Conservation (phyloP, 1,140 invertebrate species). For the Limonius californicus region DNA sequence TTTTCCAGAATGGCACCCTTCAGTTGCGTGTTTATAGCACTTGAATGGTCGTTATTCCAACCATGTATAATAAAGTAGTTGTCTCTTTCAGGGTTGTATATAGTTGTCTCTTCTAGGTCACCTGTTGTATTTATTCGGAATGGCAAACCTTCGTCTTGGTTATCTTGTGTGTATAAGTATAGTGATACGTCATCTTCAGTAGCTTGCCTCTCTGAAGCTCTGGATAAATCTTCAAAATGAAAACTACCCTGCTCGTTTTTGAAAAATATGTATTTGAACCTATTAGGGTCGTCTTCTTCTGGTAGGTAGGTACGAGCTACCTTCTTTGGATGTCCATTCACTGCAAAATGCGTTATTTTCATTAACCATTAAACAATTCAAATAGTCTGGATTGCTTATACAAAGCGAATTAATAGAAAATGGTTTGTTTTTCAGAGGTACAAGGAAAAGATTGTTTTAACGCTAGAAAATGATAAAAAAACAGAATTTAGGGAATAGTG, state of each 20-base stretch:
- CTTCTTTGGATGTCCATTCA: too few species aligned
- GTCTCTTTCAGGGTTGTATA: background rate
- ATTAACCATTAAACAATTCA: too few species aligned
- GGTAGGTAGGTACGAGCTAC: too few species aligned
- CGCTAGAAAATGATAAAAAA: too few species aligned
- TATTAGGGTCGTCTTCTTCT: background rate
- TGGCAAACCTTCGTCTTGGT: background rate
- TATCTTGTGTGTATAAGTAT: conserved; percentile 1
- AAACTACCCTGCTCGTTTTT: background rate
- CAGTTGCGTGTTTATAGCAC: conserved; percentile 2
- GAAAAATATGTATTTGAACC: background rate
- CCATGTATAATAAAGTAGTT: conserved; percentile 21
- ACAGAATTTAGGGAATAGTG: too few species aligned
- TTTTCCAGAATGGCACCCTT: conserved; percentile 18
- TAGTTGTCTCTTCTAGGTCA: background rate
- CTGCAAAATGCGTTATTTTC: too few species aligned
- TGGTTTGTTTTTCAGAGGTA: too few species aligned
- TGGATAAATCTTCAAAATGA: background rate
- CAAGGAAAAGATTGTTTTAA: too few species aligned
- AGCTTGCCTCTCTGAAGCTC: background rate
- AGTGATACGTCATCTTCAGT: background rate
- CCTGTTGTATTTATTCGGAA: background rate
- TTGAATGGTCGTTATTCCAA: conserved; percentile 19
- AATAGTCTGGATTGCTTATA: too few species aligned
- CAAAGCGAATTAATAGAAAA: too few species aligned